Evolutionary conservation across 2,113 vertebrate genomes (phyloP).

Genomic region (Aleadryas rufinucha): DNA sequence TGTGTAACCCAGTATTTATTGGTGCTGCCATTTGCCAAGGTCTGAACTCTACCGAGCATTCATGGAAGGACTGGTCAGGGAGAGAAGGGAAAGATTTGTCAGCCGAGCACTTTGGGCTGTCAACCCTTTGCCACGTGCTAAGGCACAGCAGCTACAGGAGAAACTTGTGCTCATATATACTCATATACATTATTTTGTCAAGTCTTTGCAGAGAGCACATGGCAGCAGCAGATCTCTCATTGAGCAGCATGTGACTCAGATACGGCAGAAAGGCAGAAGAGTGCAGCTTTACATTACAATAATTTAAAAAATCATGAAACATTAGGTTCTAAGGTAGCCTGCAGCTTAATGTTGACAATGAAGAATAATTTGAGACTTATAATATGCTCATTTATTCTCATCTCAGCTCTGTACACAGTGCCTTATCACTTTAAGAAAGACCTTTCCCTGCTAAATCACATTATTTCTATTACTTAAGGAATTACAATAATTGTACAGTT

Average conservation of each 20-base stretch:
- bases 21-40: not conserved
- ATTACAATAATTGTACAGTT: constrained; percentile 48
- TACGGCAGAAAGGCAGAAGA: not conserved
- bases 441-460: constrained; percentile 1
- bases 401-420: not conserved
- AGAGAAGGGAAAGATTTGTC: not conserved
- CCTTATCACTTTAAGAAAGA: not conserved
- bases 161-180: rapidly evolving
- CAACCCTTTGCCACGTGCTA: not conserved
- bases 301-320: not conserved
- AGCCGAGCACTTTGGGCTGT: not conserved
- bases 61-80: not conserved
- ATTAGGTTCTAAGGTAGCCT: not conserved
- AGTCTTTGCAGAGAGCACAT: not conserved
- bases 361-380: not conserved
- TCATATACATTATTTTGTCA: not conserved
- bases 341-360: not conserved
- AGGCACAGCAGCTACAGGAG: not conserved
- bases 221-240: not conserved
- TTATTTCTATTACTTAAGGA: constrained; percentile 32
- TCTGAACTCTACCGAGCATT: not conserved
- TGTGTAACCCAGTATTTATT: not conserved
- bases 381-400: not conserved
- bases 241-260: not conserved
- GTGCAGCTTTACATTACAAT: not conserved